These are phyloP conservation scores for Typhlichthys eigenmanni DNA, from an alignment of 2,797 vertebrate genomes.

Conservation along the genomic window DNA sequence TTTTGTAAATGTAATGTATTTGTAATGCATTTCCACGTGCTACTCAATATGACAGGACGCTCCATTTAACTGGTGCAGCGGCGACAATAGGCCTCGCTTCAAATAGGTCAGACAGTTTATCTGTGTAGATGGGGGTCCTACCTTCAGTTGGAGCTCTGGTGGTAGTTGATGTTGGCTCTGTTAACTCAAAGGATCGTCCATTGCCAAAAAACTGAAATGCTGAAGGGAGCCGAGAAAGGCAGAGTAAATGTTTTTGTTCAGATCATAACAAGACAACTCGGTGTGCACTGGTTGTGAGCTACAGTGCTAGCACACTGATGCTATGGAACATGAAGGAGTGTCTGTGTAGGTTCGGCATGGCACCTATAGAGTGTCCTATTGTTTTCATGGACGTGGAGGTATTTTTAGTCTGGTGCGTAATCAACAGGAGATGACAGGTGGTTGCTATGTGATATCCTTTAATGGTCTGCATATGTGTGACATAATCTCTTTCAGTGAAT, in stretches of 20 bases:
- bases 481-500: no score
- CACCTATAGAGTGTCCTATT: no score
- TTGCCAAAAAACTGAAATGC: constrained; percentile 23
- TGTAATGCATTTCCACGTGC: no score
- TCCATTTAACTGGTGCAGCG: background rate
- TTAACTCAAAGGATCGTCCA: constrained; percentile 46
- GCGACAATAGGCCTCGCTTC: background rate
- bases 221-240: constrained; percentile 30
- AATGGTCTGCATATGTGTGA: no score
- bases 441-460: no score
- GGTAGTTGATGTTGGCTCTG: constrained; percentile 55
- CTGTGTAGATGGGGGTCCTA: constrained; percentile 48
- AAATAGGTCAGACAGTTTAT: background rate
- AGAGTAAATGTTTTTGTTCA: constrained; percentile 9
- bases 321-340: no score
- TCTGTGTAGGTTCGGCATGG: no score
- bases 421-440: no score
- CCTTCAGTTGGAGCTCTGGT: constrained; percentile 76
- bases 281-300: constrained; percentile 15
- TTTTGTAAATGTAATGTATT: no score
- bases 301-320: constrained; percentile 10
- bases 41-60: background rate
- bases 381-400: no score
- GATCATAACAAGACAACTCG: constrained; percentile 7
- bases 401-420: no score